phyloP scores from a whole-genome alignment of 2,113 vertebrate species.

The Lasiurus cinereus region DNA sequence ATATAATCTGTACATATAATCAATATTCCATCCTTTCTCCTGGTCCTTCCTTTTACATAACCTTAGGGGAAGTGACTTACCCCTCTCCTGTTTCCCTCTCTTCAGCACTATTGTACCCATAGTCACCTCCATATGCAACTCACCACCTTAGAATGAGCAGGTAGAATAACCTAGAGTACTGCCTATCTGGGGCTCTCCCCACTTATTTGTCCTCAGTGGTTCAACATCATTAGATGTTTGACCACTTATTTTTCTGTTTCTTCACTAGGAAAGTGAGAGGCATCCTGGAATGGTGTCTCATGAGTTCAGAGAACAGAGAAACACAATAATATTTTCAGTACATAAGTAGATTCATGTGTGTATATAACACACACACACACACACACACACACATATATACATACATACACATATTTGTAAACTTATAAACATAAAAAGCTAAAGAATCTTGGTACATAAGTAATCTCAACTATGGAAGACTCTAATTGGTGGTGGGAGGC shows the following conservation, averaged over 20 bases:
- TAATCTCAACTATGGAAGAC: background rate
- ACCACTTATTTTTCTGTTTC: background rate
- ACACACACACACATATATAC: too few relatives aligned
- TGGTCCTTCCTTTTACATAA: background rate
- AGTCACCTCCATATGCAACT: background rate
- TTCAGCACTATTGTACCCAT: background rate
- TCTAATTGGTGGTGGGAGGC: background rate
- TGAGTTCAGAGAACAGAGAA: conserved; percentile 21
- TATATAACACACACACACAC: background rate
- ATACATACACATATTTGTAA: background rate
- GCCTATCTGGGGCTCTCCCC: too few relatives aligned
- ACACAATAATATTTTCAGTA: background rate
- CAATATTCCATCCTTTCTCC: background rate
- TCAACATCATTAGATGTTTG: background rate
- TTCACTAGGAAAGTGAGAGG: background rate
- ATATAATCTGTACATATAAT: background rate
- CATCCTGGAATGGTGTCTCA: background rate
- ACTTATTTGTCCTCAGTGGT: background rate
- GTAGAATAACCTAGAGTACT: background rate
- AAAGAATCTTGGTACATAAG: background rate
- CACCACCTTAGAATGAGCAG: background rate
- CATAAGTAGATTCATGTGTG: background rate
- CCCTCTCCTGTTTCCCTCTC: background rate
- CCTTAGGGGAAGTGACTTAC: background rate
- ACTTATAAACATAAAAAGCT: conserved; percentile 37